Conservation (phyloP, 2,113 vertebrate species). For the Myiagra hebetior region DNA sequence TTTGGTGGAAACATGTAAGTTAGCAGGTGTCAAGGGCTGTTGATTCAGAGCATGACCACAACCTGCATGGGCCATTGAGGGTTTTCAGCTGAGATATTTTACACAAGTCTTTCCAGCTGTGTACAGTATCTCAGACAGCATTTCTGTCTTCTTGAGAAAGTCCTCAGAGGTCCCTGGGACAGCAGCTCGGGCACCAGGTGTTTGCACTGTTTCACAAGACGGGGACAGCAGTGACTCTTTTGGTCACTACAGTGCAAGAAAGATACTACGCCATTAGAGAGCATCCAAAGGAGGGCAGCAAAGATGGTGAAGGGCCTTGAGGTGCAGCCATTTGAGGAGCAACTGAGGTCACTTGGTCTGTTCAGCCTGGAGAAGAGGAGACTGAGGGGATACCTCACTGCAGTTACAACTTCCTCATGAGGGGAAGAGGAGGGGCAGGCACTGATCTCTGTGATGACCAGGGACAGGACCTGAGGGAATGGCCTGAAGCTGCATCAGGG, state of each 20-base stretch:
- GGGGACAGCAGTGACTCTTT: neutral
- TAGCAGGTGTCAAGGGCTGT: neutral
- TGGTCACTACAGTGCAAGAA: neutral
- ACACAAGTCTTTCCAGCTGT: neutral
- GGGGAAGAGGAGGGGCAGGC: neutral
- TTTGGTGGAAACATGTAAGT: neutral
- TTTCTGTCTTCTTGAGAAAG: neutral
- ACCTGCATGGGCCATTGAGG: neutral
- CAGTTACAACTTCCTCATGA: accelerated
- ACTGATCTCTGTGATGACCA: neutral
- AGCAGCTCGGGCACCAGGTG: neutral
- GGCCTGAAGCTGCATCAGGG: neutral
- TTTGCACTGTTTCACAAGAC: neutral
- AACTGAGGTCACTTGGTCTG: neutral
- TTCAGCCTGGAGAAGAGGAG: neutral
- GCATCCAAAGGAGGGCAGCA: neutral
- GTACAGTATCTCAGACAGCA: neutral
- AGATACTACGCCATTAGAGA: neutral
- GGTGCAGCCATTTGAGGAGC: accelerated
- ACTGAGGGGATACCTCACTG: accelerated
- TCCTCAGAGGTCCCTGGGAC: neutral
- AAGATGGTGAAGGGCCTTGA: neutral
- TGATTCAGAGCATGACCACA: neutral
- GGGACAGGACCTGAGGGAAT: accelerated
- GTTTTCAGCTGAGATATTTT: neutral